A percentile compares a stretch with the other conserved stretches of the same genome.
Evolutionary conservation across 1,140 invertebrate genomes (phyloP).

Genomic region (Leucophenga varia): DNA sequence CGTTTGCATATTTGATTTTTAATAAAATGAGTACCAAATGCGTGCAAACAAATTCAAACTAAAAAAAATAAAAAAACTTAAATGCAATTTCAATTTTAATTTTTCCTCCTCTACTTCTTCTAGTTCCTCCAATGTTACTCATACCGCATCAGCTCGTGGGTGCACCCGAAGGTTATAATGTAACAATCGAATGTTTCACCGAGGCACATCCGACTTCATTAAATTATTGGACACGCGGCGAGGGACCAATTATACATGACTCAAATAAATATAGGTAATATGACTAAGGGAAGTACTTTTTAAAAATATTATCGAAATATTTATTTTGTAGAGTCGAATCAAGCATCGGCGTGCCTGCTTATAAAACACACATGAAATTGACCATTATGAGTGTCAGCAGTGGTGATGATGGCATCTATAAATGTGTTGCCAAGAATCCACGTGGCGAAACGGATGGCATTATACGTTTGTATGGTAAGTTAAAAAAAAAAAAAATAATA

Average conservation of each 20-base stretch:
- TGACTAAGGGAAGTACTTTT: not conserved
- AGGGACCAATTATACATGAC: constrained; percentile 86
- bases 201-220: constrained; percentile 88
- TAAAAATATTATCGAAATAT: not conserved
- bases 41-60: not conserved
- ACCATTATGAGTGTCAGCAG: constrained; percentile 74
- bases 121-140: constrained; percentile 54
- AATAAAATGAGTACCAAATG: too few species aligned
- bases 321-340: constrained; percentile 61
- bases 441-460: constrained; percentile 88
- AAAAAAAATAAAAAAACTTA: not conserved
- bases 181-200: constrained; percentile 85
- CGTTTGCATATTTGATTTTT: too few species aligned
- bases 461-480: constrained; percentile 88
- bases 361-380: constrained; percentile 83
- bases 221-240: constrained; percentile 88
- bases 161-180: constrained; percentile 76
- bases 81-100: not conserved
- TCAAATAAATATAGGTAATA: constrained; percentile 72
- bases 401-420: constrained; percentile 83
- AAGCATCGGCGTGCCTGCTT: constrained; percentile 67
- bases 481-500: too few species aligned
- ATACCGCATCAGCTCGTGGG: constrained; percentile 65
- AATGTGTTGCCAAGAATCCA: constrained; percentile 87
- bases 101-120: constrained; percentile 4